Base-by-base conservation (phyloP, 1,140 invertebrate species). In the Bradysia coprophila region DNA sequence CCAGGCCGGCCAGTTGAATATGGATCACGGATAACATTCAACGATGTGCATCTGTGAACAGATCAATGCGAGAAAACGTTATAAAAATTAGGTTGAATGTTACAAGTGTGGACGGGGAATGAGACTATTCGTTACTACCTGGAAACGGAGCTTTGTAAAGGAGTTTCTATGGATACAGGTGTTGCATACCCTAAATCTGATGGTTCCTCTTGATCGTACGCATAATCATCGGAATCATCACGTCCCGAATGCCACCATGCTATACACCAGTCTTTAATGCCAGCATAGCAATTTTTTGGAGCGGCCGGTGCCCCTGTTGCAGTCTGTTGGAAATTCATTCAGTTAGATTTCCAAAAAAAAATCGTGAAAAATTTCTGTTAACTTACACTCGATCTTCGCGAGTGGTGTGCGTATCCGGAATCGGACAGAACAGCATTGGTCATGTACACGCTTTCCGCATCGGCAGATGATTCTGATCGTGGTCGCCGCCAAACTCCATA, bases 181-280 rank as follows among this genome's bases (percentile, higher is more conserved):
- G 86, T 91, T 39, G 15, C 78, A 57, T 76, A 81, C 6, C 75
- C 76, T 51, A 74, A 72, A 46, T 75, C 75, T 11, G 73, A 76
- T 49, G 72, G 64, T 55, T 77, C 68, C 66, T 82, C 62, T 65
- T 77, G 63, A 49, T 69, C 76, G 44, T 82, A 43, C 66, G 69
- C 52, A 40, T 76, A 75, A 28, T 81, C 82, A 42, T 81, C 78
- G 33, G 78, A 73, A 44, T 86, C 81, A 37, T 84, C 81, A 21
- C 78, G 65, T 0, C 82, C 81, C 18, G 81, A 83, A 54, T 84
- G 80, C 80, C 81, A 86, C 81, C 81, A 86, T 46, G 80, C 80
- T 23, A 84, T 70, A 58, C 81, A 86, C 81, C 81, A 85, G 47
- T 75, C 72, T 47, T 78, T 71, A 32, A 85, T 56, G 47, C 56